A percentile compares a stretch with the other conserved stretches of the same genome.
phyloP scores from a whole-genome alignment of 1,140 invertebrate genomes.

The Coptotermes formosanus region DNA sequence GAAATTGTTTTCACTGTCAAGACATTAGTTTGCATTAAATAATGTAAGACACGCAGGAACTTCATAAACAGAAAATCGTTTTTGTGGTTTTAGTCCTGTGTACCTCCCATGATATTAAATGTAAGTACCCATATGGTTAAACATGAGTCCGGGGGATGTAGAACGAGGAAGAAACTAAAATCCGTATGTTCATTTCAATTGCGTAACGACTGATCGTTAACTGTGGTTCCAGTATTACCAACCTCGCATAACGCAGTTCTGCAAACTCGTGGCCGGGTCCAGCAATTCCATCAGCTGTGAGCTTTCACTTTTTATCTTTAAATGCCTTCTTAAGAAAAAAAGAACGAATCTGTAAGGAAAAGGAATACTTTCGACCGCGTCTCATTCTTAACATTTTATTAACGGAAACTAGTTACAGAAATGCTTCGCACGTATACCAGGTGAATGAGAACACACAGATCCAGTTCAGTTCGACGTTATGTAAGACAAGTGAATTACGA shows the following conservation, averaged over 20 bases:
- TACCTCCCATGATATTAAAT: too few relatives aligned
- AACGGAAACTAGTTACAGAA: not conserved
- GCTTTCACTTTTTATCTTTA: slow-evolving; percentile 16
- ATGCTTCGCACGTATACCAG: not conserved
- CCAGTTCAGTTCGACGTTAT: not conserved
- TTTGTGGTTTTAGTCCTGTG: too few relatives aligned
- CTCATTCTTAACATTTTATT: not conserved
- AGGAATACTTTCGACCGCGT: not conserved
- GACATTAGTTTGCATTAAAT: too few relatives aligned
- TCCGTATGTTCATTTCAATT: not conserved
- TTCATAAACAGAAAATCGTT: too few relatives aligned
- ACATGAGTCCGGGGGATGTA: too few relatives aligned
- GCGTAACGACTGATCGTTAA: not conserved
- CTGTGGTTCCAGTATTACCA: not conserved
- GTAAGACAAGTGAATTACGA: not conserved
- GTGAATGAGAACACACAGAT: not conserved
- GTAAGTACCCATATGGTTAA: too few relatives aligned
- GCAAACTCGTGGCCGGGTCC: not conserved
- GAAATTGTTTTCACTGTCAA: too few relatives aligned
- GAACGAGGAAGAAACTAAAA: too few relatives aligned
- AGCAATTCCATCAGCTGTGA: not conserved
- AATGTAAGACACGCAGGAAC: too few relatives aligned
- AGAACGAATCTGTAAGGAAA: not conserved
- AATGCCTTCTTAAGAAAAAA: not conserved
- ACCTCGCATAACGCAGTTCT: not conserved